A percentile compares a stretch with the other conserved stretches of the same genome.
Conservation (phyloP, 2,113 vertebrate genomes). For the Aegithalos caudatus region DNA sequence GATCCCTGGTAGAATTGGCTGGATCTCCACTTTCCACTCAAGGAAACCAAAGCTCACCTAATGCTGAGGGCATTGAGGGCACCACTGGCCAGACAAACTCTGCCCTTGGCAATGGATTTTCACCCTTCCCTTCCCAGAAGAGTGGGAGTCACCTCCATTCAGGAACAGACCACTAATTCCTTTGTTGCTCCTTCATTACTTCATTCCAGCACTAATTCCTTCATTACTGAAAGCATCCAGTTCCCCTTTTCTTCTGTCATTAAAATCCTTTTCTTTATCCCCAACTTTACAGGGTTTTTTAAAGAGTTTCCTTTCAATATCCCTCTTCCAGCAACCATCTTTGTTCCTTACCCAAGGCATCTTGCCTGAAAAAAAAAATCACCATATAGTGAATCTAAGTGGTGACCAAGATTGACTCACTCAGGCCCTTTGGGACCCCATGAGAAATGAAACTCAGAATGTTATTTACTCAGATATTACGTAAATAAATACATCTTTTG, state of each 20-base stretch:
- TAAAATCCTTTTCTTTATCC: neutral
- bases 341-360: neutral
- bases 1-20: neutral
- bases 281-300: fast-evolving
- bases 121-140: neutral
- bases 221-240: neutral
- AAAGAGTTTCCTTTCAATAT: neutral
- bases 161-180: neutral
- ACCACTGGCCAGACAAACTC: neutral
- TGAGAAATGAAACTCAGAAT: neutral
- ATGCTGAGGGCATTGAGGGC: neutral
- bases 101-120: neutral
- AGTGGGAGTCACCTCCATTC: neutral
- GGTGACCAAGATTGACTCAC: neutral
- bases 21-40: neutral
- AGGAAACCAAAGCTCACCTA: neutral
- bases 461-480: neutral
- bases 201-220: neutral
- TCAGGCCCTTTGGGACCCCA: neutral
- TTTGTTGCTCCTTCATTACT: neutral
- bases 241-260: neutral
- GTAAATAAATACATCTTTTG: neutral
- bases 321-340: neutral
- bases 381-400: neutral
- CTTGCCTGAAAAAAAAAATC: neutral